Evolutionary conservation across 1,140 invertebrate genomes (phyloP).

Genomic region (Eufriesea mexicana): DNA sequence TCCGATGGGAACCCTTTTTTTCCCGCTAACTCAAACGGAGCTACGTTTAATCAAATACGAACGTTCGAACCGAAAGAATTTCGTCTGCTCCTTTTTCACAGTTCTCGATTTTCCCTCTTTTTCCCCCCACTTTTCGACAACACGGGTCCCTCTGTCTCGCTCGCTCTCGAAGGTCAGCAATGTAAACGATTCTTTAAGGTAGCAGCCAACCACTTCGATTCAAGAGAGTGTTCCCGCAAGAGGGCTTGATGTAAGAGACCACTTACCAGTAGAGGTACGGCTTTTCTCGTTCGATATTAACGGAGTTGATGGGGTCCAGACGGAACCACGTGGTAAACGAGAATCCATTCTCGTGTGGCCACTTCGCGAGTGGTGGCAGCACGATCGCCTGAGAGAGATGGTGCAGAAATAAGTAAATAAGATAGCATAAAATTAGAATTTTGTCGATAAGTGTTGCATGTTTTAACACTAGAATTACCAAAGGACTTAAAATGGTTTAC

Average conservation of each 20-base stretch:
- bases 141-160: background rate
- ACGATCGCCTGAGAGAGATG: slow-evolving; percentile 91
- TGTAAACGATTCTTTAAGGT: slow-evolving; percentile 55
- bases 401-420: background rate
- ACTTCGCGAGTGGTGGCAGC: slow-evolving; percentile 96
- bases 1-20: slow-evolving; percentile 5
- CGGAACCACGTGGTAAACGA: slow-evolving; percentile 99
- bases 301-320: slow-evolving; percentile 98
- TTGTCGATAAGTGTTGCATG: too few species aligned
- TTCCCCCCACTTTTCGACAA: background rate
- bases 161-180: slow-evolving; percentile 15
- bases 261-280: slow-evolving; percentile 98
- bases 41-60: slow-evolving; percentile 30
- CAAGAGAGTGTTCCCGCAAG: slow-evolving; percentile 55
- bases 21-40: slow-evolving; percentile 19
- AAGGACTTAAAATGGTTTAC: too few species aligned
- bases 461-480: too few species aligned
- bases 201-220: slow-evolving; percentile 34
- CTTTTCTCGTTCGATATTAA: slow-evolving; percentile 99
- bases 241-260: slow-evolving; percentile 64
- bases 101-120: background rate
- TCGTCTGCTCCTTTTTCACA: background rate
- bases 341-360: slow-evolving; percentile 99
- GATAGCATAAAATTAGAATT: background rate
- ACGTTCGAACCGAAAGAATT: background rate